These are phyloP conservation scores for Lamprologus tigripictilis DNA, from an alignment of 2,113 vertebrate genomes.

Conservation along the genomic window DNA sequence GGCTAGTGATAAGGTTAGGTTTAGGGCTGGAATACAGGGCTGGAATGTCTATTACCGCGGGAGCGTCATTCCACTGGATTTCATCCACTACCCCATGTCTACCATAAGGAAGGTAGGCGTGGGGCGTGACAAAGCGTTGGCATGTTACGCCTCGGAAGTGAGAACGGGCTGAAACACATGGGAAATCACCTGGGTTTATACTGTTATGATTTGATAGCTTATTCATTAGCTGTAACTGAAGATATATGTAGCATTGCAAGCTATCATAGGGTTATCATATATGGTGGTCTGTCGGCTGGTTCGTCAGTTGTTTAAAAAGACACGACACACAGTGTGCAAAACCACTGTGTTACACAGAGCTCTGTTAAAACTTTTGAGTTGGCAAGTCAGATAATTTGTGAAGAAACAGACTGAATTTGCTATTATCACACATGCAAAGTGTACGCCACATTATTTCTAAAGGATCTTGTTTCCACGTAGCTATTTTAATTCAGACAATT, in stretches of 20 bases:
- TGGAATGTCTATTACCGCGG: neutral
- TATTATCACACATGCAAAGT: neutral
- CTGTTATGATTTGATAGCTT: neutral
- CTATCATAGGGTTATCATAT: neutral
- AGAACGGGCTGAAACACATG: neutral
- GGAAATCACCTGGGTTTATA: neutral
- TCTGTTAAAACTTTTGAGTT: neutral
- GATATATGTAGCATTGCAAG: neutral
- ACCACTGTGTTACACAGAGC: neutral
- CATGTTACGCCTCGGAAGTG: neutral
- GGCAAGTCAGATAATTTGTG: neutral
- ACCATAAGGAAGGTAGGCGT: neutral
- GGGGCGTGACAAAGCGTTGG: neutral
- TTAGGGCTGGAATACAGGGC: neutral
- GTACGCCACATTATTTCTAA: neutral
- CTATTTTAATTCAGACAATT: neutral
- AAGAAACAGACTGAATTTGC: neutral
- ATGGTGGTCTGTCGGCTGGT: neutral
- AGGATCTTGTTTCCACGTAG: neutral
- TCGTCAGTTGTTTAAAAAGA: neutral
- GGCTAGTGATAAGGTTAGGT: neutral
- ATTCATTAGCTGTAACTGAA: neutral
- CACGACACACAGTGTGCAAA: neutral
- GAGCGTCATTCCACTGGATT: neutral
- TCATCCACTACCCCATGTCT: rapidly evolving